Evolutionary conservation across 1,140 invertebrate genomes (phyloP).

Genomic region (Drosophila sproati): DNA sequence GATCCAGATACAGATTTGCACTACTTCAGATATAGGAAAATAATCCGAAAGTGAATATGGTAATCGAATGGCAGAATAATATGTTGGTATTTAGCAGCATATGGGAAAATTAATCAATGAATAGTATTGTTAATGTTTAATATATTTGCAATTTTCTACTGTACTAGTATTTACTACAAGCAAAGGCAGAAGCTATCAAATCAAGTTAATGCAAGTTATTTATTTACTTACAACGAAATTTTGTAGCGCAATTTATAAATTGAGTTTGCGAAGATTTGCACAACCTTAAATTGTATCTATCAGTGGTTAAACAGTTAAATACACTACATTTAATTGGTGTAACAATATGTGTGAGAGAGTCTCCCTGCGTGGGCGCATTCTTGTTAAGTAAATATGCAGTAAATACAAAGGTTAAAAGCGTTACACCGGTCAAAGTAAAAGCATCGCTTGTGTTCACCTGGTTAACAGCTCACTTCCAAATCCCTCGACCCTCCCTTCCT

Average conservation of each 20-base stretch:
- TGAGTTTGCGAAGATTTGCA: background rate
- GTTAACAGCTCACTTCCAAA: background rate
- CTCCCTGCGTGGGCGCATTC: background rate
- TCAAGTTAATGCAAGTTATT: too few species aligned
- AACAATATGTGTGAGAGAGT: background rate
- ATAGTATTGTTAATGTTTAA: too few species aligned
- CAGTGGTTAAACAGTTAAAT: background rate
- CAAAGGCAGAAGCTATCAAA: too few species aligned
- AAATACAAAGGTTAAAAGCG: conserved; percentile 11
- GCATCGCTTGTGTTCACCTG: conserved; percentile 6
- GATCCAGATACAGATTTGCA: too few species aligned
- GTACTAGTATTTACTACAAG: too few species aligned
- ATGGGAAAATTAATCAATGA: too few species aligned
- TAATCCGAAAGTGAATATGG: too few species aligned
- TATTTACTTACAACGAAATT: background rate
- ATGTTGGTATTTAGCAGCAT: too few species aligned
- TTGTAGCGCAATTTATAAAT: background rate
- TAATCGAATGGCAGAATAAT: too few species aligned
- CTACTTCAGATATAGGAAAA: too few species aligned
- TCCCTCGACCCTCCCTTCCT: background rate
- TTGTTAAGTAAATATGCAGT: conserved; percentile 17
- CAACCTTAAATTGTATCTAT: background rate
- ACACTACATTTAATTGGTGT: conserved; percentile 4
- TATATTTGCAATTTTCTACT: too few species aligned
- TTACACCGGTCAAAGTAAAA: conserved; percentile 8